Conservation (phyloP, 2,113 vertebrate genomes). For the Numida meleagris region DNA sequence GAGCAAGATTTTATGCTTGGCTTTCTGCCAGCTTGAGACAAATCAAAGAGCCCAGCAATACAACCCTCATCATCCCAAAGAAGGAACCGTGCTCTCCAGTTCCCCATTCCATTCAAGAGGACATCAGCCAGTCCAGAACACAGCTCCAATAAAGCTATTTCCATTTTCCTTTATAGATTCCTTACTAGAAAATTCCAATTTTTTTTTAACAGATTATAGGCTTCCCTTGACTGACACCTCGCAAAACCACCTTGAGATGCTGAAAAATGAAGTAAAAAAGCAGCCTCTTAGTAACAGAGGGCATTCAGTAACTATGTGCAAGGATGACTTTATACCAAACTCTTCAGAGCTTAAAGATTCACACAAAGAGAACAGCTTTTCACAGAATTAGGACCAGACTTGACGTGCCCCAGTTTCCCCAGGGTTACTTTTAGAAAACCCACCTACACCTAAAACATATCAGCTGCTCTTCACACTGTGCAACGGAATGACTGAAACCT, state of each 20-base stretch:
- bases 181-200: neutral
- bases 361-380: neutral
- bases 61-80: neutral
- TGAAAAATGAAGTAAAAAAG: neutral
- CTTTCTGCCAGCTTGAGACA: constrained; percentile 39
- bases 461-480: neutral
- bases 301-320: neutral
- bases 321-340: neutral
- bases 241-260: neutral
- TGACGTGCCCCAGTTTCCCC: constrained; percentile 42
- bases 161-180: neutral
- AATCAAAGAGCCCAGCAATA: constrained; percentile 30
- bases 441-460: neutral
- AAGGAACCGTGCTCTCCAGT: constrained; percentile 17
- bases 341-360: neutral
- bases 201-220: neutral
- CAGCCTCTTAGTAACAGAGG: neutral
- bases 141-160: neutral
- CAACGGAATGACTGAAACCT: neutral
- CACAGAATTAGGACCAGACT: constrained; percentile 36
- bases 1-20: constrained; percentile 41
- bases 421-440: constrained; percentile 17
- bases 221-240: neutral
- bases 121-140: neutral
- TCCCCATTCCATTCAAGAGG: neutral